Conservation (phyloP, 2,888 invertebrate genomes). For the Corythucha ciliata region DNA sequence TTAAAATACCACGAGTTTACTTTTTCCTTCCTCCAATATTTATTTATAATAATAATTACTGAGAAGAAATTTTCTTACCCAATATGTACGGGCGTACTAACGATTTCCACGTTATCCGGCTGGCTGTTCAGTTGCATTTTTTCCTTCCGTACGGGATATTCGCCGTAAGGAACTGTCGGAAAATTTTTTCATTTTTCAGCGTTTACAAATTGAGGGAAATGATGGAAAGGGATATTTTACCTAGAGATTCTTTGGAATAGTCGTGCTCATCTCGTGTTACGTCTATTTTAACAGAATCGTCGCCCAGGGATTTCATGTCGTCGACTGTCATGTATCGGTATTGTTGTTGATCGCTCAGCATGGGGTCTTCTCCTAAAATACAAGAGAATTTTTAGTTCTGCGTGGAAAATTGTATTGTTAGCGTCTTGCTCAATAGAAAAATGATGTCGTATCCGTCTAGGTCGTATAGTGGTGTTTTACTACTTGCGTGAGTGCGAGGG, state of each 20-base stretch:
- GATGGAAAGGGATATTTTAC: constrained; percentile 26
- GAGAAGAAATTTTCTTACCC: constrained; percentile 44
- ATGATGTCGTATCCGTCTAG: no score
- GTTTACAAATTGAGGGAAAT: not conserved
- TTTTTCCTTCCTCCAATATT: no score
- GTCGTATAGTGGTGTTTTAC: no score
- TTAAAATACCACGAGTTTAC: no score
- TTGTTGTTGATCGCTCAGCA: constrained; percentile 65
- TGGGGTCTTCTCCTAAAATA: constrained; percentile 73
- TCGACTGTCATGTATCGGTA: constrained; percentile 89
- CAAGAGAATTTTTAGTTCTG: not conserved
- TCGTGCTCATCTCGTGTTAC: constrained; percentile 78
- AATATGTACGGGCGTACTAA: constrained; percentile 48
- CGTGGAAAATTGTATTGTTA: no score
- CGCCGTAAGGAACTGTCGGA: constrained; percentile 16
- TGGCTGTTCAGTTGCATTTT: constrained; percentile 25
- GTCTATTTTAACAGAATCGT: constrained; percentile 86
- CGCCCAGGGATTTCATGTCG: constrained; percentile 90
- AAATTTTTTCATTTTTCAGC: not conserved
- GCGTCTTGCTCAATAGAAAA: no score
- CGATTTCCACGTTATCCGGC: constrained; percentile 51
- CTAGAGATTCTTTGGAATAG: constrained; percentile 37
- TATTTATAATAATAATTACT: no score
- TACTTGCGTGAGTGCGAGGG: no score
- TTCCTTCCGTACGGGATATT: no score